Evolutionary conservation across 2,888 invertebrate species (phyloP), one percentile per base, ranked within the genome.

Genomic region (Xanthorhoe spadicearia): DNA sequence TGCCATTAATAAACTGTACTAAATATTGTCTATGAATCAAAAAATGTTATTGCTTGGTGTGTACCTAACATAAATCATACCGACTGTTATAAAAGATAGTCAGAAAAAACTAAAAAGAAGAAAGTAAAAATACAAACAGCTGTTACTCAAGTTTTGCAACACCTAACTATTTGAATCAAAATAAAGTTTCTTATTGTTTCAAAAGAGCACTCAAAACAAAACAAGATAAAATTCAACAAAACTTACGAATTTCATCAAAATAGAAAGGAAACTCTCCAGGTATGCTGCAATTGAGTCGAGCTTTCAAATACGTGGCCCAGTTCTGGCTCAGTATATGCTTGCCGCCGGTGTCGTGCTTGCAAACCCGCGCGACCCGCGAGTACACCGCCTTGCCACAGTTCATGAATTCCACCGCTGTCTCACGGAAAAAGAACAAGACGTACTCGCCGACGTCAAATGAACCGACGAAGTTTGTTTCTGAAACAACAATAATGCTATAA

Each of bases 221-320:
- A 32, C 32, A 32, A 32, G 32, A 32, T 23, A 32, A 43, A 43
- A 48, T 28, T 48, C 48, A 48, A 1, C 5, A 48, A 15, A 52
- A 94, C 94, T 94, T 84, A 95, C 95, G 95, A 78, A 96, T 95
- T 92, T 96, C 95, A 85, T 96, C 95, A 85, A 96, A 96, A 85
- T 96, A 96, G 88, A 96, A 96, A 0, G 96, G 96, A 78, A 95
- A 95, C 77, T 96, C 95, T 75, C 96, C 96, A 46, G 96, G 95
- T 81, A 96, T 94, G 75, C 95, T 95, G 83, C 95, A 95, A 83
- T 95, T 95, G 70, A 96, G 93, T 52, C 95, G 88, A 23, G 95
- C 95, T 86, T 95, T 95, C 73, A 95, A 86, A 83, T 94, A 96
- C 54, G 95, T 95, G 73, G 95, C 95, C 95, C 95, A 95, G 81